Conservation (phyloP, 2,113 vertebrate genomes). For the Orientallactaga bullata region DNA sequence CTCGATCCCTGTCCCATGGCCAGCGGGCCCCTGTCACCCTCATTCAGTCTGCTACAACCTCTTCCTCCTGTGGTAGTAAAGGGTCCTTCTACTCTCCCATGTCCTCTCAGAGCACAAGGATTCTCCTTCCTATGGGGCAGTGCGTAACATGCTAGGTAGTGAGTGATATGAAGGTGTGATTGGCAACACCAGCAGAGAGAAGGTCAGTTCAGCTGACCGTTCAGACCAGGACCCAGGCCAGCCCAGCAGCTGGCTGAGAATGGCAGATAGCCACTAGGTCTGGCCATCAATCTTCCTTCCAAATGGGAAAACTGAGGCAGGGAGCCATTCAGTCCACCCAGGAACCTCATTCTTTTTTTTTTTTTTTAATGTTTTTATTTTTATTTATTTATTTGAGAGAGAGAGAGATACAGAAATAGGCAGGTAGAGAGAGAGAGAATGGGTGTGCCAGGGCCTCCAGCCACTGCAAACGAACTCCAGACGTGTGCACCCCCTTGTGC, state of each 20-base stretch:
- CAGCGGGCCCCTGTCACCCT: not conserved
- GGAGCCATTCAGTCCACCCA: not conserved
- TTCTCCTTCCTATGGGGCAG: not conserved
- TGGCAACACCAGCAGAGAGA: not conserved
- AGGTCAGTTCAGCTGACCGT: not conserved
- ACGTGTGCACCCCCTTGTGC: too few species aligned
- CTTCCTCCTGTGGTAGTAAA: not conserved
- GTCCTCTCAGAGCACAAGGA: not conserved
- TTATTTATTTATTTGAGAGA: too few species aligned
- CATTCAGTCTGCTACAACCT: not conserved
- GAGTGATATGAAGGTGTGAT: fast-evolving
- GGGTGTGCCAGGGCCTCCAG: too few species aligned
- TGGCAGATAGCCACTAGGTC: not conserved
- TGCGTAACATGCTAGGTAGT: too few species aligned
- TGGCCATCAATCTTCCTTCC: not conserved
- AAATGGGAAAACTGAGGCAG: not conserved
- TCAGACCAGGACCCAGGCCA: not conserved
- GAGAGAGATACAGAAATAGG: too few species aligned
- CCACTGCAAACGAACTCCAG: too few species aligned
- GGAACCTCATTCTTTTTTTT: too few species aligned
- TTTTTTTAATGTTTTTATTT: too few species aligned
- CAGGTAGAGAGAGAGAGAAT: too few species aligned
- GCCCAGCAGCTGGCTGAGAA: not conserved
- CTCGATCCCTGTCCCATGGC: fast-evolving
- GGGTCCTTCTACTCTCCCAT: not conserved